phyloP scores from a whole-genome alignment of 2,113 vertebrate species.

The Todiramphus chloris region DNA sequence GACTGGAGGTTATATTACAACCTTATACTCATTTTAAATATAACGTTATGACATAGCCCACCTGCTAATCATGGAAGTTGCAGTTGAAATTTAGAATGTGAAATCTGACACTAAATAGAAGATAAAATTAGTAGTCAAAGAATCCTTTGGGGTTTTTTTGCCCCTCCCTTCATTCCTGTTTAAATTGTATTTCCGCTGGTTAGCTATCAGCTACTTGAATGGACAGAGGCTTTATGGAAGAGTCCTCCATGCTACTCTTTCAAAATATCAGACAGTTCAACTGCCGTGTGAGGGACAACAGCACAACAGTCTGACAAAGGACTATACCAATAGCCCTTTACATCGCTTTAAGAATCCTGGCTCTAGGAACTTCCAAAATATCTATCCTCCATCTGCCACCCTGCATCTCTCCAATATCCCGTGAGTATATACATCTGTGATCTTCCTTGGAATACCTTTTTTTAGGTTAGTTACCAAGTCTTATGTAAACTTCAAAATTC shows the following conservation, averaged over 20 bases:
- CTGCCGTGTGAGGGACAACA: constrained; percentile 81
- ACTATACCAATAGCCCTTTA: constrained; percentile 83
- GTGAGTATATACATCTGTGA: constrained; percentile 74
- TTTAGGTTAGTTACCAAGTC: not conserved
- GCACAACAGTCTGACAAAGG: constrained; percentile 82
- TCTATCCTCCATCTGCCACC: constrained; percentile 86
- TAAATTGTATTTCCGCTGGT: not conserved
- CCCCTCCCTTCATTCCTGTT: not conserved
- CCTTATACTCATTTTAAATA: not conserved
- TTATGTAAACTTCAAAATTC: not conserved
- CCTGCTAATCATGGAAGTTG: not conserved
- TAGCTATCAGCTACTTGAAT: constrained; percentile 85
- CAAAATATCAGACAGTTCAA: constrained; percentile 81
- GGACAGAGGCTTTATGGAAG: constrained; percentile 85
- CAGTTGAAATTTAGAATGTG: not conserved
- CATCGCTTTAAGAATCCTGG: constrained; percentile 86
- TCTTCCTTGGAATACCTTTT: not conserved
- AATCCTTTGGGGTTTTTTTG: not conserved
- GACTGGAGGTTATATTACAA: not conserved
- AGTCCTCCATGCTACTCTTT: constrained; percentile 78
- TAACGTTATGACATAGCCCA: not conserved
- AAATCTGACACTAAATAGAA: not conserved
- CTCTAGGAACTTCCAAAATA: constrained; percentile 85
- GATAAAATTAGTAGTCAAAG: not conserved
- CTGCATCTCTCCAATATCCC: constrained; percentile 89